A percentile compares a stretch with the other conserved stretches of the same genome.
Evolutionary conservation across 2,888 invertebrate species (phyloP).

Genomic region (Pomacea canaliculata): DNA sequence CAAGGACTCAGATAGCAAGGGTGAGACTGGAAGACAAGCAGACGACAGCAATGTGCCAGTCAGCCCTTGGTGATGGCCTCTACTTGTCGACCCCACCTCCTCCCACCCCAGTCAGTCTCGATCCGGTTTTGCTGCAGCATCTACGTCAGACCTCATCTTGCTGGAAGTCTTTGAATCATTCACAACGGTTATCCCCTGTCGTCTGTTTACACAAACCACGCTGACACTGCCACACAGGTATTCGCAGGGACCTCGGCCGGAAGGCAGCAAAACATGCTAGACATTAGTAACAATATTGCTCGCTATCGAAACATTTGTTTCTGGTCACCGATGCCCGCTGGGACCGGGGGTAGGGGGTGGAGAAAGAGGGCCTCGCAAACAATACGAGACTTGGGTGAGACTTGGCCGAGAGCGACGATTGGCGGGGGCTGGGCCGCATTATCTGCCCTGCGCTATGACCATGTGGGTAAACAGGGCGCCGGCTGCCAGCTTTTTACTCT

Average conservation of each 20-base stretch:
- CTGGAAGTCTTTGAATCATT: no score
- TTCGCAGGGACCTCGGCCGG: neutral
- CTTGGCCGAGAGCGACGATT: neutral
- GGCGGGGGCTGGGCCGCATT: neutral
- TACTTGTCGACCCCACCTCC: no score
- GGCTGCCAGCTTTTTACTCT: neutral
- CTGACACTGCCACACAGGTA: neutral
- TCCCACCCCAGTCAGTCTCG: no score
- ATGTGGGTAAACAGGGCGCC: conserved; percentile 13
- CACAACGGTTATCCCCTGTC: no score
- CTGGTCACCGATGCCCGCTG: conserved; percentile 8
- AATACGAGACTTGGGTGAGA: neutral
- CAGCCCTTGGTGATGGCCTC: no score
- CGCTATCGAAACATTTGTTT: conserved; percentile 17
- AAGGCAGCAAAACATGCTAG: conserved; percentile 1
- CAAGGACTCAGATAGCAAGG: no score
- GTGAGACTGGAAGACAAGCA: no score
- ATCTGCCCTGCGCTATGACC: conserved; percentile 9
- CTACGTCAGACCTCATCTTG: no score
- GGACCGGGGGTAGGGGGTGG: neutral
- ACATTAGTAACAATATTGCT: conserved; percentile 18
- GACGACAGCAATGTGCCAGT: no score
- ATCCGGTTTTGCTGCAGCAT: no score
- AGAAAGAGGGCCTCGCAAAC: neutral
- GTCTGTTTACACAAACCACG: no score